Evolutionary conservation across 2,113 vertebrate species (phyloP).

Genomic region (Hystrix cristata): DNA sequence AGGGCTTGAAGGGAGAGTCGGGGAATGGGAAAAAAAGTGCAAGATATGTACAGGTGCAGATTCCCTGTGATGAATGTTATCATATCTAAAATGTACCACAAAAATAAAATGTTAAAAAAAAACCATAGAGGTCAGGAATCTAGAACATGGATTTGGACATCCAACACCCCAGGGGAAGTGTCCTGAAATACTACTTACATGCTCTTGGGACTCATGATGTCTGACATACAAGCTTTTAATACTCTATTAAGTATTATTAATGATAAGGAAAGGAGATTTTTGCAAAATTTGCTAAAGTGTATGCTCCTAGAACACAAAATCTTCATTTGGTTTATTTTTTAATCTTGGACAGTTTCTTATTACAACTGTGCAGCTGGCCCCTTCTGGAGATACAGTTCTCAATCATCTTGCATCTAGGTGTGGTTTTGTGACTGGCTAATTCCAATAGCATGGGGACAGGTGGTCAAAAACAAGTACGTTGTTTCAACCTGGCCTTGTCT

Average conservation of each 20-base stretch:
- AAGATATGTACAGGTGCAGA: too few species aligned
- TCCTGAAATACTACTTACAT: not conserved
- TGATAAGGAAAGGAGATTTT: not conserved
- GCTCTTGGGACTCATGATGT: not conserved
- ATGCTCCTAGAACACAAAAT: not conserved
- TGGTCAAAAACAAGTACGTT: not conserved
- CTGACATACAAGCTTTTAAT: not conserved
- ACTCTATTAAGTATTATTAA: not conserved
- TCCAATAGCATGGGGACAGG: not conserved
- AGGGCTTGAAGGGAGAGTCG: too few species aligned
- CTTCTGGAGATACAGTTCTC: not conserved
- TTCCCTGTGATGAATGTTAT: too few species aligned
- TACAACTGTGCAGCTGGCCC: not conserved
- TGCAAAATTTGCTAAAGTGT: not conserved
- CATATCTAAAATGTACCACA: too few species aligned
- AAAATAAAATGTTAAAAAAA: not conserved
- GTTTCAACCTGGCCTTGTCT: not conserved
- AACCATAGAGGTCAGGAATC: not conserved
- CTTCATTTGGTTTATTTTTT: not conserved
- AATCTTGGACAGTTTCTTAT: not conserved
- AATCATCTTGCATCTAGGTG: not conserved
- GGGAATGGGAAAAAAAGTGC: too few species aligned
- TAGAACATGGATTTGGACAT: not conserved
- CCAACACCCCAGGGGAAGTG: not conserved
- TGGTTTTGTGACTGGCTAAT: not conserved